Evolutionary conservation across 2,113 vertebrate species (phyloP).

Genomic region (Leucoraja erinaceus): DNA sequence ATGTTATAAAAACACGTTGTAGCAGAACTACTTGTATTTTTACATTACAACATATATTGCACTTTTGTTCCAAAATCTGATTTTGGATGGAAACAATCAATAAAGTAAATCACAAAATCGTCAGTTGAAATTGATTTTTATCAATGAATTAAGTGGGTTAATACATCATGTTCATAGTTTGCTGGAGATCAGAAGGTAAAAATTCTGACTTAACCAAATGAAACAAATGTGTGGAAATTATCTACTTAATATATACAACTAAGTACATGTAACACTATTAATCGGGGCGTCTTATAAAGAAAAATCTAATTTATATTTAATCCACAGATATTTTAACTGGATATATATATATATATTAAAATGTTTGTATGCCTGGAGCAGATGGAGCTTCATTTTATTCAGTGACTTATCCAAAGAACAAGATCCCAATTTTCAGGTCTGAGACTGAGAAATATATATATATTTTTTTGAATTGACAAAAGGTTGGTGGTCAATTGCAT

Average conservation of each 20-base stretch:
- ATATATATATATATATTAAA: slow-evolving; percentile 22
- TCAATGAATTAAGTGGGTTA: neutral
- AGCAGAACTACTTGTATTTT: neutral
- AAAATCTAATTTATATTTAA: neutral
- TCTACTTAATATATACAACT: neutral
- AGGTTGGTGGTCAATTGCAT: too few species aligned
- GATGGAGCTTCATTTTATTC: neutral
- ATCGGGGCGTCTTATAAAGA: neutral
- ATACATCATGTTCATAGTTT: neutral
- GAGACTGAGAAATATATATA: neutral
- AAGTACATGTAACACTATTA: neutral
- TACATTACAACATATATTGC: neutral
- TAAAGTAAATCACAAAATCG: neutral
- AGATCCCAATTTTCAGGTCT: too few species aligned
- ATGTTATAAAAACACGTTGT: too few species aligned
- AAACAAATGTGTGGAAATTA: neutral
- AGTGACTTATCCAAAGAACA: neutral
- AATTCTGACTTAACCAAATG: neutral
- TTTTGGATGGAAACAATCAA: neutral
- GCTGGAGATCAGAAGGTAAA: neutral
- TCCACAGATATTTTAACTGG: neutral
- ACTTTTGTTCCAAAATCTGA: neutral
- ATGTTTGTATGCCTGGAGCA: slow-evolving; percentile 19
- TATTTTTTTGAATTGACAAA: too few species aligned
- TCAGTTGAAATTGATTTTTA: neutral